These are phyloP conservation scores for Archips crataeganus DNA, from an alignment of 2,888 invertebrate species.

Conservation along the genomic window DNA sequence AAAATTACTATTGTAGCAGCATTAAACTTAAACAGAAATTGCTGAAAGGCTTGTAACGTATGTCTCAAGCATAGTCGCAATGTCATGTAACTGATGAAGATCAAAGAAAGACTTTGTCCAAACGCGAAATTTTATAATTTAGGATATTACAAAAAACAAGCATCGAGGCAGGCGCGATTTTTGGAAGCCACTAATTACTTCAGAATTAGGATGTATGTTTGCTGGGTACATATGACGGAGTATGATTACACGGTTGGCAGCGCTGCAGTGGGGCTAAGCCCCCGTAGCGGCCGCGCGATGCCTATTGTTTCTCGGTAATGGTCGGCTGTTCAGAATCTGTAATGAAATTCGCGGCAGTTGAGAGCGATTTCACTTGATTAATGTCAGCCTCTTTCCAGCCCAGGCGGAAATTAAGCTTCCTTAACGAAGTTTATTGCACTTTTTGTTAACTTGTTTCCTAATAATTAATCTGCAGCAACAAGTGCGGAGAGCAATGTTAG, in stretches of 20 bases:
- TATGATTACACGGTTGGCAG: constrained; percentile 5
- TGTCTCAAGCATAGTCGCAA: too few species aligned
- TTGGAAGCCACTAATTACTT: constrained; percentile 16
- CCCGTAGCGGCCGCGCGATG: constrained; percentile 45
- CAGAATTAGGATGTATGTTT: neutral
- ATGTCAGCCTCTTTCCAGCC: constrained; percentile 69
- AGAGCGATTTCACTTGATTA: constrained; percentile 73
- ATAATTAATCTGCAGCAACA: constrained; percentile 77
- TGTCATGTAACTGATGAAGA: neutral
- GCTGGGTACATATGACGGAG: constrained; percentile 1
- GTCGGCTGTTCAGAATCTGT: constrained; percentile 63
- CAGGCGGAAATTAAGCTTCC: constrained; percentile 76
- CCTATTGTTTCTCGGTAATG: constrained; percentile 61
- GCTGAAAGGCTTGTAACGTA: too few species aligned
- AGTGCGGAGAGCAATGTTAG: constrained; percentile 53
- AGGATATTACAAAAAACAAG: neutral
- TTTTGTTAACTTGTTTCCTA: constrained; percentile 79
- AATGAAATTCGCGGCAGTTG: constrained; percentile 68
- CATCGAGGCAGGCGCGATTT: constrained; percentile 4
- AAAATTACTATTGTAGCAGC: neutral
- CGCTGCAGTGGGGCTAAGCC: constrained; percentile 19
- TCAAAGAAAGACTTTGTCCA: neutral
- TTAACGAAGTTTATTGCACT: constrained; percentile 78
- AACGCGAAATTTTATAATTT: neutral
- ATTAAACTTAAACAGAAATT: neutral